phyloP scores from a whole-genome alignment of 2,113 vertebrate species.

The Perca fluviatilis region DNA sequence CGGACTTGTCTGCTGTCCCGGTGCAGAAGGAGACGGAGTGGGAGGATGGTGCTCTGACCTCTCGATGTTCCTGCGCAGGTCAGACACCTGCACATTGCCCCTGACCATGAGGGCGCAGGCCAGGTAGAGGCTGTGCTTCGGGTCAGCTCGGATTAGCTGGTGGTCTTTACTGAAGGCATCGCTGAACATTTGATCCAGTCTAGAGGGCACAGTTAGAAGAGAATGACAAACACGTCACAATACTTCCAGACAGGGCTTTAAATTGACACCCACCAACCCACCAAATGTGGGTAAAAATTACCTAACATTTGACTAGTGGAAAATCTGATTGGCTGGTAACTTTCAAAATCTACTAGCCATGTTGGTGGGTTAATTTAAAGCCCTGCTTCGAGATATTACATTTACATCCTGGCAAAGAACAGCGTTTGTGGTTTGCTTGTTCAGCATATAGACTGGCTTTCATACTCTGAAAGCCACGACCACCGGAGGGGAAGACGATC shows the following conservation, averaged over 20 bases:
- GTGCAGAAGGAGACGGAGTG: neutral
- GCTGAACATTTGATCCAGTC: slow-evolving; percentile 98
- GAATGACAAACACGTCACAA: neutral
- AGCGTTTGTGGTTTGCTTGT: neutral
- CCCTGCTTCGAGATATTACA: neutral
- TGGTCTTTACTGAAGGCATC: slow-evolving; percentile 97
- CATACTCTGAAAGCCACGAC: too few species aligned
- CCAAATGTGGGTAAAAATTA: too few species aligned
- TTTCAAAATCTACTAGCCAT: too few species aligned
- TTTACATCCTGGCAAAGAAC: neutral
- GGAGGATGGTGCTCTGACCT: slow-evolving; percentile 82
- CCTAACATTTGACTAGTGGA: too few species aligned
- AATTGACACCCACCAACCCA: too few species aligned
- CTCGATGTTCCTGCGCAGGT: slow-evolving; percentile 97
- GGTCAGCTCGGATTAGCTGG: slow-evolving; percentile 93
- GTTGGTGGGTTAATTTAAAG: too few species aligned
- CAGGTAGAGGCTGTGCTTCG: slow-evolving; percentile 91
- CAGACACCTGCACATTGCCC: slow-evolving; percentile 95
- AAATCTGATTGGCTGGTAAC: too few species aligned
- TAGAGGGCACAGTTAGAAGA: slow-evolving; percentile 58
- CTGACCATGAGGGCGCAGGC: slow-evolving; percentile 95
- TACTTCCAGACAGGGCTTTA: neutral
- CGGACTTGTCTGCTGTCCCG: neutral
- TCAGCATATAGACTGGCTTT: neutral
- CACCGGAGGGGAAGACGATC: too few species aligned